These are phyloP conservation scores for Leptestheria dahalacensis DNA, from an alignment of 1,140 invertebrate genomes.

Conservation along the genomic window DNA sequence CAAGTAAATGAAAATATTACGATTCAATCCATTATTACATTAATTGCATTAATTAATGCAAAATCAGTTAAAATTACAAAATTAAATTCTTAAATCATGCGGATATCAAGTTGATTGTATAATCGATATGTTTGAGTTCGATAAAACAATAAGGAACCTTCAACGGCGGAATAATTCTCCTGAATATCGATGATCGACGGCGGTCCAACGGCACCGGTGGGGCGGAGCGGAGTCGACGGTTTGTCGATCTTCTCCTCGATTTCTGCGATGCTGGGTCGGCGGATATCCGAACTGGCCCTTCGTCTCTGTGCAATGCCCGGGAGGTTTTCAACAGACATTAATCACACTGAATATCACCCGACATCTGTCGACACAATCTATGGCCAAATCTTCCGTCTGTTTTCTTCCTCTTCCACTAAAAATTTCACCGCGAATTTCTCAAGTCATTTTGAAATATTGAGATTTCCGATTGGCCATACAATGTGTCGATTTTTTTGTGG, in stretches of 20 bases:
- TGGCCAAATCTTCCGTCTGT: too few species aligned
- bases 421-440: too few species aligned
- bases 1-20: conserved; percentile 20
- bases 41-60: too few species aligned
- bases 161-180: conserved; percentile 78
- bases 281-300: conserved; percentile 66
- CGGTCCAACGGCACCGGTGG: conserved; percentile 57
- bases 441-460: not conserved
- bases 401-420: too few species aligned
- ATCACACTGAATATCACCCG: too few species aligned
- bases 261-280: conserved; percentile 71
- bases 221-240: conserved; percentile 69
- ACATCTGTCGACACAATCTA: too few species aligned
- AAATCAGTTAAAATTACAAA: too few species aligned
- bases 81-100: too few species aligned
- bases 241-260: conserved; percentile 73
- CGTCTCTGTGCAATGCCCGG: conserved; percentile 52
- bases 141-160: conserved; percentile 53
- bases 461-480: not conserved
- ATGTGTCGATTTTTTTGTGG: not conserved
- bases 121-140: too few species aligned
- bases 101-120: too few species aligned
- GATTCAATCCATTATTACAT: not conserved
- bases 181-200: conserved; percentile 75
- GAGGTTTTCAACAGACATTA: too few species aligned